phyloP scores from a whole-genome alignment of 2,113 vertebrate genomes.

The Pituophis catenifer region DNA sequence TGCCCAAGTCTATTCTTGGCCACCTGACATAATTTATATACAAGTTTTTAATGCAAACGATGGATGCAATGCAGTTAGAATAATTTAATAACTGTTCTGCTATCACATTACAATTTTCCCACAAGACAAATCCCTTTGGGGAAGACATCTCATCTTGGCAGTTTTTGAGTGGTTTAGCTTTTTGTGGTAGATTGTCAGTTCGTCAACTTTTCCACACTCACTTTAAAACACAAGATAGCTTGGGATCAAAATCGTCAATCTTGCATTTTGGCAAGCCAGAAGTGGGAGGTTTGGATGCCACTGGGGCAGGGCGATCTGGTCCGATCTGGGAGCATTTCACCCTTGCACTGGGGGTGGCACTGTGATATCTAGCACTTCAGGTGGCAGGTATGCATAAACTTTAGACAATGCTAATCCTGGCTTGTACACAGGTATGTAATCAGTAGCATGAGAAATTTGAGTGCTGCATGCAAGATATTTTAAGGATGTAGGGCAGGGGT shows the following conservation, averaged over 20 bases:
- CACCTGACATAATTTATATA: background rate
- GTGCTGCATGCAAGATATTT: background rate
- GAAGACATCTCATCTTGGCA: background rate
- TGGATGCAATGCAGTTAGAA: background rate
- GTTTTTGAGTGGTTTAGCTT: background rate
- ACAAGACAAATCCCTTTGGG: background rate
- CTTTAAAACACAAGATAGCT: background rate
- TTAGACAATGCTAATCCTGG: background rate
- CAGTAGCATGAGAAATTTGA: background rate
- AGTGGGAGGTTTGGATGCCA: background rate
- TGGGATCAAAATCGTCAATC: background rate
- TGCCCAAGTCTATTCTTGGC: background rate
- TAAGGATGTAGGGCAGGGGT: background rate
- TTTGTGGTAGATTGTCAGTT: background rate
- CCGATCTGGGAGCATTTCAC: too few species aligned
- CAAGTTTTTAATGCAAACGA: background rate
- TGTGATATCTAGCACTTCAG: background rate
- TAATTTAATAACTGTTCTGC: background rate
- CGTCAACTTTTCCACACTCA: background rate
- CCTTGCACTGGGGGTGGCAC: background rate
- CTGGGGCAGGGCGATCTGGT: background rate
- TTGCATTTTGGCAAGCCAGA: background rate
- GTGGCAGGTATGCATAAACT: background rate
- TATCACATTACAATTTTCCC: background rate
- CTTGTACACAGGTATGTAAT: background rate